Base-by-base conservation (phyloP, 2,888 invertebrate genomes). In the Venusia cambrica region DNA sequence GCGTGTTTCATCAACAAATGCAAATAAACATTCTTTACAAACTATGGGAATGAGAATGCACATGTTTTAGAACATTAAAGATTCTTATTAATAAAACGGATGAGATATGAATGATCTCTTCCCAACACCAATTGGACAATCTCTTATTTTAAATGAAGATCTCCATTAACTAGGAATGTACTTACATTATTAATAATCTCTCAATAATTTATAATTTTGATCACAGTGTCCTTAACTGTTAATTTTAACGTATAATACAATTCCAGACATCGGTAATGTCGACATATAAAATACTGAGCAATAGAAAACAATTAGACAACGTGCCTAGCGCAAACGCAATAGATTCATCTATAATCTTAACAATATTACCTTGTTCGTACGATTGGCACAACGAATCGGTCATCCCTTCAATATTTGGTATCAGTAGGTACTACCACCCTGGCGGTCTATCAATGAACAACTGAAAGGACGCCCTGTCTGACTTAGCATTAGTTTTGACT, bases 201-300 rank as follows among this genome's bases (percentile, higher is more conserved):
- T 87, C 81, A 84, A 83, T 85, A 85, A 80, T 87, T 84, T 81
- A 85, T 85, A 87, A 87, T 85, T 85, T 85, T 78, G 81, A 87
- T 87, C 85, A 87, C 87, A 87, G 85, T 83, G 73, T 76, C 66
- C 80, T 84, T 85, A 79, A 84, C 81, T 84, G 81, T 85, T 80
- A 84, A 83, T 67, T 70, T 76, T 79, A 84, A 85, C 83, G 73
- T 81, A 79, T 79, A 72, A 75, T 80, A 85, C 83, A 84, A 84
- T 79, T 80, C 79, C 80, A 77, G 73, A 75, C 67, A 68, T 63
- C 72, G 62, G 48, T 62, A 49, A 70, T 70, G 65, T 73, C 78
- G 70, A 72, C 67, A 65, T 73, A 81, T 83, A 81, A 83, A 84
- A 85, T 84, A 84, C 79, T 84, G 84, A 84, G 84, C 81, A 84